Evolutionary conservation across 2,113 vertebrate species (phyloP).

Genomic region (Pseudorhombus dupliciocellatus): DNA sequence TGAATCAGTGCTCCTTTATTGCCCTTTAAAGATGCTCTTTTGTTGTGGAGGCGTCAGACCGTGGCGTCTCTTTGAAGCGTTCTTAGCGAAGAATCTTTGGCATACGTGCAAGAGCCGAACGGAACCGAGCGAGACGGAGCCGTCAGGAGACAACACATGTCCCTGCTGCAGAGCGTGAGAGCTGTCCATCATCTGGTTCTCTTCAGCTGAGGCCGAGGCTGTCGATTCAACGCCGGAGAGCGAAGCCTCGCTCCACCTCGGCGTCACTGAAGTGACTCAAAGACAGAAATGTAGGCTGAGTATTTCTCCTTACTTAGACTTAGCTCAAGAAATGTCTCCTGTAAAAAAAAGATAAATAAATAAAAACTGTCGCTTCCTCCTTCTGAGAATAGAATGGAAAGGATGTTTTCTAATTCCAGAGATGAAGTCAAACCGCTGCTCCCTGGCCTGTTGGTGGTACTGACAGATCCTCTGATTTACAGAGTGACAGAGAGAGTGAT

Average conservation of each 20-base stretch:
- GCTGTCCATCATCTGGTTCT: conserved; percentile 49
- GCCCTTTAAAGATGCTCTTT: conserved; percentile 55
- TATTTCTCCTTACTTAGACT: too few relatives aligned
- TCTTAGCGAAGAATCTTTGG: conserved; percentile 36
- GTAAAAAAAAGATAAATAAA: too few relatives aligned
- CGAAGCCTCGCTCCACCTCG: neutral
- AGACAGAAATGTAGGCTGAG: neutral
- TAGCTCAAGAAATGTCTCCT: too few relatives aligned
- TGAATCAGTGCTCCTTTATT: conserved; percentile 64
- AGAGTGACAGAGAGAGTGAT: neutral
- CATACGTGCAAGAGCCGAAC: conserved; percentile 61
- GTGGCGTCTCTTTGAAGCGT: conserved; percentile 54
- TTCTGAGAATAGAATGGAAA: too few relatives aligned
- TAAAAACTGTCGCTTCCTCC: neutral
- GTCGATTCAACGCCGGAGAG: conserved; percentile 16
- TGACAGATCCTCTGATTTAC: neutral
- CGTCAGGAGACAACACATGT: conserved; percentile 42
- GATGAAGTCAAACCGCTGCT: neutral
- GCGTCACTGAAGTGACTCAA: neutral
- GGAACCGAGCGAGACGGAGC: conserved; percentile 51
- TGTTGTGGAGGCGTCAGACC: conserved; percentile 51
- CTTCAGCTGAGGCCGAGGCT: conserved; percentile 1
- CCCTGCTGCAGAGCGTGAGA: conserved; percentile 23
- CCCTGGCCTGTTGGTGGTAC: neutral
- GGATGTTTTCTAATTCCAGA: neutral